Base-by-base conservation (phyloP, 2,113 vertebrate species). In the Puntigrus tetrazona region DNA sequence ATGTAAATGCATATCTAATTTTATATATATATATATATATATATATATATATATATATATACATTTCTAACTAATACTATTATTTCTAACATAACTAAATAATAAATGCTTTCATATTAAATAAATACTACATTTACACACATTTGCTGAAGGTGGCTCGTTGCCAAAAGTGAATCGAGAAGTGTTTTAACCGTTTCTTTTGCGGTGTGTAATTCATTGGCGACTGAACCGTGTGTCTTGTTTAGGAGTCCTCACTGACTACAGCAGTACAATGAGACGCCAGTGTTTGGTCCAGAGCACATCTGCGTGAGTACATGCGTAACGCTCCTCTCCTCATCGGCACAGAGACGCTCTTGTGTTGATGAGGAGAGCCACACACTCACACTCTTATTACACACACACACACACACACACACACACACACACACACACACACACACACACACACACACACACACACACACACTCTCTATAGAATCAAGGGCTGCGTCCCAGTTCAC, bases 291-390 rank as follows among this genome's bases (percentile, higher is more conserved):
- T 41, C 57, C 70, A 78, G 31, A 78, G 50, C 55, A 76, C 86
- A 87, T 84, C 82, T 81, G 81, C 55, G 41, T 29, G 25, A 45
- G 77, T 20, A 82, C 41, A 52, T 25, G 29, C 43, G 63, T 82
- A 78, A 87, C 43, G 29, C 70, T 76, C 20, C 45, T 75, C 55
- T 18, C 41, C 36, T 43, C 82, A 83, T 55, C 27, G 14, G 36
- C 74, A 83, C 81, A 83, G 85, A 74, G 75, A 74, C 18, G 20
- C 75, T 13, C 13, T 83, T 86, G 75, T 86, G 84, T 25, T 50
- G 11, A 16, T 11, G 50, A 20, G 74, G 29, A 43, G 36, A 61
- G 36, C 57, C 67, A 14, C 69, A 72, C n/a, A n/a, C n/a, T 38
- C 75, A 59, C 31, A 47, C 41, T 73, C 22, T 73, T 27, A 61